Evolutionary conservation across 2,113 vertebrate genomes (phyloP), one percentile per base, ranked within the genome.

Genomic region (Proterorhinus semilunaris): DNA sequence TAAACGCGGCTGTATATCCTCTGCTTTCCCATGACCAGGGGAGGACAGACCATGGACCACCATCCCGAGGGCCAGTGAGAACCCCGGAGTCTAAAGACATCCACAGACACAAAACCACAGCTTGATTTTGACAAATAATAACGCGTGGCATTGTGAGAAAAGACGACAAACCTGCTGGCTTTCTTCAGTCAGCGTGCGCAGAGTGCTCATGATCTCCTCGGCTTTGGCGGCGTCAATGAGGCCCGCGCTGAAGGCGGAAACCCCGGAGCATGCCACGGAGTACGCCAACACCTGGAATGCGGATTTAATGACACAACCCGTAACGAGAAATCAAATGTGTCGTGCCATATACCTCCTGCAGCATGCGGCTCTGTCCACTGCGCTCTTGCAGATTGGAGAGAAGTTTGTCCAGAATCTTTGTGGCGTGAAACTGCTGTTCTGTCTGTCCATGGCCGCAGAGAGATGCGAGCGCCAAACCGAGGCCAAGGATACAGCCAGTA

Each of bases 21-120:
- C 95, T 0, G 96, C 96, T 90, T 94, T 98, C 10, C 97, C 96
- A 10, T 99, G 96, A 64, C 98, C 96, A 13, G 86, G 95, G 57
- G 80, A 62, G 1, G 96, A 94, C 68, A 99, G 87, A 2, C 96
- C 97, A 53, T 98, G 94, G 61, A 96, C 93, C 1, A 91, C 55
- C 6, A 93, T 82, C 27, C 98, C 98, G 0, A 99, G 88, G 1
- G 98, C 95, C 87, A 98, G 81, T n/a, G 96, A 94, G 86, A 99
- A 96, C 45, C 96, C 92, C 6, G 95, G 91, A n/a, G 93, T 96
- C 98, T 99, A 52, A 55, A 81, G 21, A 63, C 10, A n/a, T 0
- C 7, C 1, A 65, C 10, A 67, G 6, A 47, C 50, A 36, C 43
- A 55, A 10, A 16, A 27, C 5, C 45, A 44, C 7, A 7, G 46